phyloP scores from a whole-genome alignment of 1,140 invertebrate species.

The Aphelenchoides avenae region DNA sequence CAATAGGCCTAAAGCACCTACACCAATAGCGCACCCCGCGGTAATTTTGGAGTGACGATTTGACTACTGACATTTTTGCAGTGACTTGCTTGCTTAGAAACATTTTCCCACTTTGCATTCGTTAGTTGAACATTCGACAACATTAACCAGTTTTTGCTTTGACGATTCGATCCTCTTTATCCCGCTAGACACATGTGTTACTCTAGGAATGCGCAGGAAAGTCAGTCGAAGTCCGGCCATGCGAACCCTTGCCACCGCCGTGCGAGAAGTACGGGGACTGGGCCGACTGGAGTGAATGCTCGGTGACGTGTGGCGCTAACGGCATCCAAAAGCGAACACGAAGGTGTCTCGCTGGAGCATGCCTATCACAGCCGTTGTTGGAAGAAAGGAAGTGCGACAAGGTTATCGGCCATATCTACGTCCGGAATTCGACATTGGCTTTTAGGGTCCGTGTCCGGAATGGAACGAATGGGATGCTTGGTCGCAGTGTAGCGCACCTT shows the following conservation, averaged over 20 bases:
- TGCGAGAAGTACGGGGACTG: constrained; percentile 24
- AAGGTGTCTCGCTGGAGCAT: constrained; percentile 7
- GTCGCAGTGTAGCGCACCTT: constrained; percentile 32
- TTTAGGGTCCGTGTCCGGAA: constrained; percentile 15
- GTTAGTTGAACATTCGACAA: too few relatives aligned
- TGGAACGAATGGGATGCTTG: constrained; percentile 45
- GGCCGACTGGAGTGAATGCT: constrained; percentile 11
- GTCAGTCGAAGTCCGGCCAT: constrained; percentile 24
- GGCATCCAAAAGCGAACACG: constrained; percentile 27
- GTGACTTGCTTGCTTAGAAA: too few relatives aligned
- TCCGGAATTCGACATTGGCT: not conserved
- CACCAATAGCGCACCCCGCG: too few relatives aligned
- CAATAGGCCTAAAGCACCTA: too few relatives aligned
- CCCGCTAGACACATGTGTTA: too few relatives aligned
- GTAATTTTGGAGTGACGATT: too few relatives aligned
- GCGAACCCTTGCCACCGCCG: constrained; percentile 23
- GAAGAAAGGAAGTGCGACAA: constrained; percentile 16
- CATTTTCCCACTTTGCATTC: too few relatives aligned
- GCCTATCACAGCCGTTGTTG: not conserved
- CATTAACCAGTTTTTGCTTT: too few relatives aligned
- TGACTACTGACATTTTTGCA: too few relatives aligned
- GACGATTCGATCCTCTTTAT: too few relatives aligned
- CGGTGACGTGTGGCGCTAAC: constrained; percentile 7
- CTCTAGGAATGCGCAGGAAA: constrained; percentile 40
- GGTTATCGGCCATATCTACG: not conserved